These are phyloP conservation scores for Spermophilus dauricus DNA, from an alignment of 2,113 vertebrate genomes.

Conservation along the genomic window DNA sequence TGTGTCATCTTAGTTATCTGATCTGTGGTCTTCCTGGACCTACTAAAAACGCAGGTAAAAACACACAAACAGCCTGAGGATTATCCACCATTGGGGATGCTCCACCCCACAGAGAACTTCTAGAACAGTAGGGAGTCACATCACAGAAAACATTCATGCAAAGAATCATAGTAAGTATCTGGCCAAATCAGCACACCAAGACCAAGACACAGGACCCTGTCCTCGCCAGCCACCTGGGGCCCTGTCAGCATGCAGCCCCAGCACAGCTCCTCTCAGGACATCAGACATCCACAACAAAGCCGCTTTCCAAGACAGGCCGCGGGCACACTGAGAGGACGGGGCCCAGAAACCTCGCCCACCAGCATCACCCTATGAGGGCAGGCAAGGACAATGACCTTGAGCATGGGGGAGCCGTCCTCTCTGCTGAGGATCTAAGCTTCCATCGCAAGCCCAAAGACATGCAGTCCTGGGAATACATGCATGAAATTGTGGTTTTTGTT, in stretches of 20 bases:
- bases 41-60: neutral
- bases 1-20: fast-evolving
- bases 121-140: neutral
- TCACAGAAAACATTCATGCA: neutral
- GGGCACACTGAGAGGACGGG: fast-evolving
- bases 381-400: fast-evolving
- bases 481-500: neutral
- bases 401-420: fast-evolving
- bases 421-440: neutral
- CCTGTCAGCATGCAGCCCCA: fast-evolving
- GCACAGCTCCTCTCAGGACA: fast-evolving
- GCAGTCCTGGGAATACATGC: neutral
- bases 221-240: too few relatives aligned
- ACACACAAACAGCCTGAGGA: fast-evolving
- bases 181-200: neutral
- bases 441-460: neutral
- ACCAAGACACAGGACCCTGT: too few relatives aligned
- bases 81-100: too few relatives aligned
- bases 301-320: neutral
- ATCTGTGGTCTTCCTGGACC: neutral
- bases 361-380: neutral
- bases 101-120: neutral
- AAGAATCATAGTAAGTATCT: neutral
- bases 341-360: too few relatives aligned
- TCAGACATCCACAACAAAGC: neutral